Evolutionary conservation across 2,888 invertebrate genomes (phyloP), one percentile per base, ranked within the genome.

Genomic region (Pecten maximus): DNA sequence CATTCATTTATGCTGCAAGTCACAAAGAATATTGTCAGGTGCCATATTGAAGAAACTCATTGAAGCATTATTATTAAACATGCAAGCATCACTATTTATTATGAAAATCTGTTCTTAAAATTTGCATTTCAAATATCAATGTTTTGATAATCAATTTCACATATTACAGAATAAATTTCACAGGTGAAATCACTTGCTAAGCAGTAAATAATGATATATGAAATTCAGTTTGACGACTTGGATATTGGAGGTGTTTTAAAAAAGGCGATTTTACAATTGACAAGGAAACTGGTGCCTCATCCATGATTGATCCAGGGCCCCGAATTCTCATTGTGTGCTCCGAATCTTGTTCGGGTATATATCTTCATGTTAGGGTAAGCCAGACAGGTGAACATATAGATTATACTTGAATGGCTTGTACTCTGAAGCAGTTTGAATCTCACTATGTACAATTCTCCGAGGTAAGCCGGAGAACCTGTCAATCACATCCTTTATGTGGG

Each of bases 371-470:
- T 74, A 74, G 35, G 28, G 74, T 8, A 10, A 6, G 35, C 74
- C 74, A 35, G 2, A 74, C 35, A 74, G 28, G 74, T 74, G 74
- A 12, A 74, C 35, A 23, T 28, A 23, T 28, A 74, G 74, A 74
- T 74, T 28, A 74, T 10, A 74, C 8, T 28, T 74, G 74, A 74
- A 74, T 74, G 0, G 74, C 35, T 35, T 3, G 74, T 10, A 35
- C 74, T 74, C 4, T 54, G 54, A 74, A 74, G 35, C 74, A 74
- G 74, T 74, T 74, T 74, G 74, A 74, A 74, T 35, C 74, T 74
- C 28, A 28, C 6, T 35, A 23, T 54, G 6, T 74, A 35, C 74
- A 35, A 10, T 74, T 74, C 35, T 74, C 6, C 74, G 19, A 35
- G 54, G 54, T 54, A 23, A 74, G 35, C 74, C 35, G 35, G 8